phyloP scores from a whole-genome alignment of 2,113 vertebrate species.

The Hucho hucho region DNA sequence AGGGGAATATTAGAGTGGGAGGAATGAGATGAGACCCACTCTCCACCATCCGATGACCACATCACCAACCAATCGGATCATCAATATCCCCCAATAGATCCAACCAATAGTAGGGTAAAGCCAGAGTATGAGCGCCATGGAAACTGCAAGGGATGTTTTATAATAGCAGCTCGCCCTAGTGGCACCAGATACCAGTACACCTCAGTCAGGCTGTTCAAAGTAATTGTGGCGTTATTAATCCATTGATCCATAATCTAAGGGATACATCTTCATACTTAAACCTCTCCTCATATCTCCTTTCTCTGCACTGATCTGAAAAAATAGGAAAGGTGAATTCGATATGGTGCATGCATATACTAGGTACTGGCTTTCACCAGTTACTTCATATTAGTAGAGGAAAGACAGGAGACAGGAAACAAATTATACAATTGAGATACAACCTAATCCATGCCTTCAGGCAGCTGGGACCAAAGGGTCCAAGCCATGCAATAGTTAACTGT shows the following conservation, averaged over 20 bases:
- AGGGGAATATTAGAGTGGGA: not conserved
- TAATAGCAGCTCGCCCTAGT: conserved; percentile 46
- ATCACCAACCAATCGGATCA: conserved; percentile 66
- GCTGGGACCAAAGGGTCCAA: not conserved
- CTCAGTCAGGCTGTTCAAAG: conserved; percentile 1
- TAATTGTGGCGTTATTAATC: no score
- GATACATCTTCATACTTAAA: no score
- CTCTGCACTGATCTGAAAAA: no score
- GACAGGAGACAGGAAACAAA: not conserved
- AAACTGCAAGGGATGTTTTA: conserved; percentile 48
- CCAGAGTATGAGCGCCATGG: conserved; percentile 44
- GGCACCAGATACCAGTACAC: conserved; percentile 35
- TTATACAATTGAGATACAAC: not conserved
- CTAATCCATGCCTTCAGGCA: not conserved
- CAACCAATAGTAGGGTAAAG: conserved; percentile 42
- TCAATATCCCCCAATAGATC: conserved; percentile 34
- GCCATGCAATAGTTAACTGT: not conserved
- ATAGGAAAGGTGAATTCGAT: no score
- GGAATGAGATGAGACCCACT: conserved; percentile 16
- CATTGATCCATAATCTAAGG: no score
- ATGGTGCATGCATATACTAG: no score
- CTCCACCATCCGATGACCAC: conserved; percentile 62
- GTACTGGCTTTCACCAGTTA: not conserved
- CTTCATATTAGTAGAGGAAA: not conserved
- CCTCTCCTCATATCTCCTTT: no score